These are phyloP conservation scores for Acleris emargana DNA, from an alignment of 2,888 invertebrate species.

Conservation along the genomic window DNA sequence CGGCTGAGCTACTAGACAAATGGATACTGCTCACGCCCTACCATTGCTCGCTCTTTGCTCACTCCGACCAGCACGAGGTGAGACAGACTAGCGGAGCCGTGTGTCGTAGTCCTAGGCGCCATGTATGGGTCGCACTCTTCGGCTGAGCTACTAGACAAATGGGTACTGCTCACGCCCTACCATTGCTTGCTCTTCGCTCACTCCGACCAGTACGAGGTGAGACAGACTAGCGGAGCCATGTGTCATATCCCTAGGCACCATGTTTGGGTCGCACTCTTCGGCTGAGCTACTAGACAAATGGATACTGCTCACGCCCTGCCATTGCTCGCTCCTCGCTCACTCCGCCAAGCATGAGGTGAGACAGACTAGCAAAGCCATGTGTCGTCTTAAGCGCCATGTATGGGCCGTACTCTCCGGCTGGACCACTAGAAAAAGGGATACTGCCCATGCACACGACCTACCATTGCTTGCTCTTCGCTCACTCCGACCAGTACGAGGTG, in stretches of 20 bases:
- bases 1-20: constrained; percentile 81
- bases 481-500: constrained; percentile 91
- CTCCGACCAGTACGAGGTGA: constrained; percentile 91
- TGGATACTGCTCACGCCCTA: constrained; percentile 93
- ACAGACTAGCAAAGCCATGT: constrained; percentile 94
- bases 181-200: constrained; percentile 88
- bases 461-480: constrained; percentile 87
- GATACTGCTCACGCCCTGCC: constrained; percentile 92
- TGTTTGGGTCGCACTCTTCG: constrained; percentile 86
- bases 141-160: constrained; percentile 80
- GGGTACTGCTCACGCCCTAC: constrained; percentile 93
- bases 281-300: constrained; percentile 82
- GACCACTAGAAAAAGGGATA: constrained; percentile 83
- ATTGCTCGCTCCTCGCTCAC: too few species aligned
- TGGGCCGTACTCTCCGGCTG: constrained; percentile 79
- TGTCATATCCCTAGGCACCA: constrained; percentile 91
- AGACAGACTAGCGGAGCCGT: constrained; percentile 95
- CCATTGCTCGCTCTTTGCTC: constrained; percentile 87
- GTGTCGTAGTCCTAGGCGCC: constrained; percentile 92
- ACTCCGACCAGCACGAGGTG: constrained; percentile 91
- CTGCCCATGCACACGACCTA: constrained; percentile 96
- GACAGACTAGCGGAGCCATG: constrained; percentile 96
- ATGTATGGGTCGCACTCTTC: constrained; percentile 86
- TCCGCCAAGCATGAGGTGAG: too few species aligned
- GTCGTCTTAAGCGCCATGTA: constrained; percentile 93